Evolutionary conservation across 2,797 vertebrate species (phyloP).

Genomic region (Echeneis naucrates): DNA sequence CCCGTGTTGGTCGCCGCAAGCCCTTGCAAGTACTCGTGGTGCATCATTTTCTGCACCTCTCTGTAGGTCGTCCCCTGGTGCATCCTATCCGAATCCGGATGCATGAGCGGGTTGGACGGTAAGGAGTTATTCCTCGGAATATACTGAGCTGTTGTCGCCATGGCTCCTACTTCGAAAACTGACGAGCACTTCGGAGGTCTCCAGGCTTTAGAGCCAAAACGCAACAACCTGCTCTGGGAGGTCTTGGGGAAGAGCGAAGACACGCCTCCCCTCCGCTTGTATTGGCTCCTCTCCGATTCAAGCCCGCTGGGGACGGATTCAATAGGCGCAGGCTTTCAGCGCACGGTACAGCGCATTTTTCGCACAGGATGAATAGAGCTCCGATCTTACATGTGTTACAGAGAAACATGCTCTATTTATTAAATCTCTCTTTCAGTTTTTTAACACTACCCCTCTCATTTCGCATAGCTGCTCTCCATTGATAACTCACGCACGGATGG

Average conservation of each 20-base stretch:
- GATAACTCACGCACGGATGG: constrained; percentile 11
- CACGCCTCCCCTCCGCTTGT: constrained; percentile 85
- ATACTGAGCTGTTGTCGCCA: constrained; percentile 98
- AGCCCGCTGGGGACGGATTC: constrained; percentile 79
- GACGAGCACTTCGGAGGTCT: constrained; percentile 87
- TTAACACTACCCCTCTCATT: constrained; percentile 38
- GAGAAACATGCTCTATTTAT: constrained; percentile 74
- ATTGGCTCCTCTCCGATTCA: constrained; percentile 89
- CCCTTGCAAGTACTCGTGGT: constrained; percentile 97
- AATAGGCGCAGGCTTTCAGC: constrained; percentile 76
- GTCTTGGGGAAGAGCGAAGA: constrained; percentile 82
- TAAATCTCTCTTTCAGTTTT: constrained; percentile 71
- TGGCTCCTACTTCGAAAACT: constrained; percentile 92
- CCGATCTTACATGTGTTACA: constrained; percentile 69
- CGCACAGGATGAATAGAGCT: constrained; percentile 66
- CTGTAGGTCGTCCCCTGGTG: constrained; percentile 97
- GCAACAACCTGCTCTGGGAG: constrained; percentile 89
- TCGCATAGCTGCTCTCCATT: constrained; percentile 9
- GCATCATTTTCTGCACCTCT: constrained; percentile 99
- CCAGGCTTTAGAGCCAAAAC: constrained; percentile 92
- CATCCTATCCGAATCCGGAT: constrained; percentile 95
- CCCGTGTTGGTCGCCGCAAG: constrained; percentile 94
- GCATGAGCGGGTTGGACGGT: constrained; percentile 94
- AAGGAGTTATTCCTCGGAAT: constrained; percentile 93
- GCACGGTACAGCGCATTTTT: constrained; percentile 61